Base-by-base conservation (phyloP, 2,797 vertebrate species). In the Allobates femoralis region DNA sequence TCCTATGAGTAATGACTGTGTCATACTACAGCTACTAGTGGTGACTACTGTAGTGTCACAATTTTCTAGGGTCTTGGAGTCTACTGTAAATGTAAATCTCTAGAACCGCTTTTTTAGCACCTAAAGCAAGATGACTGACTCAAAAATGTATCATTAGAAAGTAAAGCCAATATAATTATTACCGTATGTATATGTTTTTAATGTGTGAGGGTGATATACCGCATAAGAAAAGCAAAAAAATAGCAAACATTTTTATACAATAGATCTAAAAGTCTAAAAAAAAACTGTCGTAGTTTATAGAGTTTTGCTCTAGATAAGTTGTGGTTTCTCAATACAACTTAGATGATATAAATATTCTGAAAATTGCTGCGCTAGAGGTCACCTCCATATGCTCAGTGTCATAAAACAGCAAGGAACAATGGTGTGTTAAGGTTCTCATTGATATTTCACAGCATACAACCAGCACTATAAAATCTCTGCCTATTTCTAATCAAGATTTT, bases 401-500 rank as follows among this genome's bases (percentile, higher is more conserved):
- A 85, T 85, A 76, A 85, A 85, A 77, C 78, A 84, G 83, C 81
- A 81, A 77, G 69, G 41, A 77, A 77, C 78, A 77, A 77, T 69
- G 85, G 83, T 30, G 71, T 32, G 82, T 76, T 75, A 64, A 34
- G 77, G 76, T 85, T 53, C 78, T 81, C 50, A 81, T 71, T 81
- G 82, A 84, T 81, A 85, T 76, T 81, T 85, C 87, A 84, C 83
- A 85, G 87, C 78, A 69, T 80, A 64, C 34, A 18, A 55, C 69
- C 53, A 51, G 71, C 26, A 55, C 78, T 64, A 85, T 81, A 77
- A 85, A 77, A 80, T 64, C 83, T 85, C 83, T 87, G 50, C 60
- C 69, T 81, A 46, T 76, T 81, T 84, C 67, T 87, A 85, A 81
- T 87, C 82, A 87, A 84, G 78, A 81, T 64, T 81, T 58, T n/a